phyloP scores from a whole-genome alignment of 2,797 vertebrate species.

The Thaleichthys pacificus region DNA sequence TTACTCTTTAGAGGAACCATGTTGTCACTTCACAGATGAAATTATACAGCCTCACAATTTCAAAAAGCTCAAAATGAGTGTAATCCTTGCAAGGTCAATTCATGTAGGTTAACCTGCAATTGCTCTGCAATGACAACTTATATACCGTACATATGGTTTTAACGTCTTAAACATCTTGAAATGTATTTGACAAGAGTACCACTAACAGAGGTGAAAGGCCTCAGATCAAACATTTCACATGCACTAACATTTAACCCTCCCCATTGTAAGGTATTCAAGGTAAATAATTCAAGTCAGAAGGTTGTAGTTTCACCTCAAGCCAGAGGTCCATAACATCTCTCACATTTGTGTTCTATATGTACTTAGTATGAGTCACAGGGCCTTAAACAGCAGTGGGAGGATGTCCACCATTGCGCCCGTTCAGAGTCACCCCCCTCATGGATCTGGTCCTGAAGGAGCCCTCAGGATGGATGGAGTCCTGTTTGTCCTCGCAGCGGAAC shows the following conservation, averaged over 20 bases:
- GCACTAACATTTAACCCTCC: slow-evolving; percentile 48
- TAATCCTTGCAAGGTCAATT: neutral
- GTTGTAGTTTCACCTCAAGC: slow-evolving; percentile 41
- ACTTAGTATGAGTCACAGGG: neutral
- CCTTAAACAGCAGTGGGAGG: slow-evolving; percentile 81
- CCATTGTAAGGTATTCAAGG: slow-evolving; percentile 30
- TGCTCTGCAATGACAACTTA: neutral
- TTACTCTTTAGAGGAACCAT: neutral
- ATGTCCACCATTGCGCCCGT: slow-evolving; percentile 74
- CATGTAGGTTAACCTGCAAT: neutral
- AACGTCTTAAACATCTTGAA: slow-evolving; percentile 36
- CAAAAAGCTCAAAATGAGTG: neutral
- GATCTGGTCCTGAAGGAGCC: slow-evolving; percentile 86
- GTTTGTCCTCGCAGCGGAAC: slow-evolving; percentile 87
- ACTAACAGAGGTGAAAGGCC: slow-evolving; percentile 49
- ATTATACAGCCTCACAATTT: neutral
- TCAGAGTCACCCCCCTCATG: slow-evolving; percentile 74
- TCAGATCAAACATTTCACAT: slow-evolving; percentile 54
- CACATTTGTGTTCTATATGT: neutral
- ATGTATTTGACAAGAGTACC: slow-evolving; percentile 41
- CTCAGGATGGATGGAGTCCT: slow-evolving; percentile 82
- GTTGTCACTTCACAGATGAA: neutral
- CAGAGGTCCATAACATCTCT: slow-evolving; percentile 17
- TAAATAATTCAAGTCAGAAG: slow-evolving; percentile 48
- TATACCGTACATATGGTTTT: neutral